phyloP scores from a whole-genome alignment of 2,888 invertebrate species.

The Metacarcinus magister region DNA sequence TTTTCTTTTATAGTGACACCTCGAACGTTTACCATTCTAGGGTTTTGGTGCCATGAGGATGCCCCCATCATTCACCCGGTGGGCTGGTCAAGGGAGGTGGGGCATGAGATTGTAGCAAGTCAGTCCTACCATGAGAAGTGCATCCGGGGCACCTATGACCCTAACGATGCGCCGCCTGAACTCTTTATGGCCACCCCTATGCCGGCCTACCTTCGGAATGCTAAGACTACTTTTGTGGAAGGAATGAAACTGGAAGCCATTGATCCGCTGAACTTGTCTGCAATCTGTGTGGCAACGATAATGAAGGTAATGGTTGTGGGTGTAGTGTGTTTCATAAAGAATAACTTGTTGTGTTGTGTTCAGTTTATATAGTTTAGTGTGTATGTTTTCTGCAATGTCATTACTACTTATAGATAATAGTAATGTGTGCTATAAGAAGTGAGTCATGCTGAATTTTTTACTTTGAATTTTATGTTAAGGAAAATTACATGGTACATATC shows the following conservation, averaged over 20 bases:
- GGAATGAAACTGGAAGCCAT: constrained; percentile 99
- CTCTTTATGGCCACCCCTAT: constrained; percentile 87
- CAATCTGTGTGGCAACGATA: constrained; percentile 97
- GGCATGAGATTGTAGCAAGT: constrained; percentile 94
- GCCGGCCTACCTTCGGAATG: constrained; percentile 83
- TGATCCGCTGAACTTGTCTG: constrained; percentile 96
- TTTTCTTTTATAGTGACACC: too few species aligned
- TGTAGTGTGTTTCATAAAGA: too few species aligned
- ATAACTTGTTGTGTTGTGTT: too few species aligned
- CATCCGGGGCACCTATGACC: constrained; percentile 89
- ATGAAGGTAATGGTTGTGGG: constrained; percentile 89
- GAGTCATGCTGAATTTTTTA: too few species aligned
- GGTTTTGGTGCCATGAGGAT: constrained; percentile 96
- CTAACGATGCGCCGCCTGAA: constrained; percentile 92
- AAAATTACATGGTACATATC: too few species aligned
- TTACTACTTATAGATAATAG: too few species aligned
- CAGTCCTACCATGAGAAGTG: constrained; percentile 89
- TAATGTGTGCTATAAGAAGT: too few species aligned
- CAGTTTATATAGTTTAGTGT: too few species aligned
- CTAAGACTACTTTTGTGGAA: constrained; percentile 87
- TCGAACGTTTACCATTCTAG: too few species aligned
- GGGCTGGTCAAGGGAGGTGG: constrained; percentile 97
- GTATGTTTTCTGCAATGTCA: too few species aligned
- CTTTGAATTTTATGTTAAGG: too few species aligned
- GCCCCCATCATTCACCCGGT: constrained; percentile 95